Percentiles rank a stretch among this genome's conserved stretches.
phyloP scores from a whole-genome alignment of 2,797 vertebrate genomes.

The Buphagus erythrorhynchus region DNA sequence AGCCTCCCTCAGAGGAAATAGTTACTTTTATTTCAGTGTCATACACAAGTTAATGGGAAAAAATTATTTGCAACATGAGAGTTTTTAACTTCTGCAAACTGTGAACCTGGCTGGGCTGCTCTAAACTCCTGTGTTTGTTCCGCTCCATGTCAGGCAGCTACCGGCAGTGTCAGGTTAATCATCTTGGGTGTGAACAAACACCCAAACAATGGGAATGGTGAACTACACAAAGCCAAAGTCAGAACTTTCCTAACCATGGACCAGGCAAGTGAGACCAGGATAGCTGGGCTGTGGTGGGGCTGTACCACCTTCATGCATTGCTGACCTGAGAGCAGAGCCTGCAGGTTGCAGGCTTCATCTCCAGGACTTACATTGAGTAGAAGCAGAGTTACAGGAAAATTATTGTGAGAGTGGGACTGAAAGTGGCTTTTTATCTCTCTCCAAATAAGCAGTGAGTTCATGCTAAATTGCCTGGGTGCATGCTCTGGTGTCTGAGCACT shows the following conservation, averaged over 20 bases:
- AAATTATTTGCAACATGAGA: neutral
- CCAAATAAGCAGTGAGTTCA: neutral
- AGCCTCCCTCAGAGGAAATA: neutral
- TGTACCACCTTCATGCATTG: rapidly evolving
- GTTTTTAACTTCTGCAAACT: neutral
- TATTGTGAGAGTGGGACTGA: neutral
- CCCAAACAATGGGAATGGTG: neutral
- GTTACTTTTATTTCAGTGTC: neutral
- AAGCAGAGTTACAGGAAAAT: neutral
- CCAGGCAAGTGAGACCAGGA: neutral
- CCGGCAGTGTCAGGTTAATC: neutral
- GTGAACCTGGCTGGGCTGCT: neutral
- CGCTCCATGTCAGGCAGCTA: neutral
- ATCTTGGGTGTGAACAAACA: rapidly evolving
- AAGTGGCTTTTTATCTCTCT: neutral
- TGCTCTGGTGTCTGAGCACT: neutral
- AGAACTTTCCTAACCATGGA: neutral
- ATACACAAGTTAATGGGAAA: neutral
- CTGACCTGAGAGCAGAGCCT: neutral
- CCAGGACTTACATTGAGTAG: neutral
- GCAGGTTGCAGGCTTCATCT: neutral
- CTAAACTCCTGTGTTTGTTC: neutral
- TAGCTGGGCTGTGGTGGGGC: neutral
- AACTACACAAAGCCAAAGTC: neutral
- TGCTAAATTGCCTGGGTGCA: neutral